phyloP scores from a whole-genome alignment of 2,113 vertebrate species.

The Smithornis capensis region DNA sequence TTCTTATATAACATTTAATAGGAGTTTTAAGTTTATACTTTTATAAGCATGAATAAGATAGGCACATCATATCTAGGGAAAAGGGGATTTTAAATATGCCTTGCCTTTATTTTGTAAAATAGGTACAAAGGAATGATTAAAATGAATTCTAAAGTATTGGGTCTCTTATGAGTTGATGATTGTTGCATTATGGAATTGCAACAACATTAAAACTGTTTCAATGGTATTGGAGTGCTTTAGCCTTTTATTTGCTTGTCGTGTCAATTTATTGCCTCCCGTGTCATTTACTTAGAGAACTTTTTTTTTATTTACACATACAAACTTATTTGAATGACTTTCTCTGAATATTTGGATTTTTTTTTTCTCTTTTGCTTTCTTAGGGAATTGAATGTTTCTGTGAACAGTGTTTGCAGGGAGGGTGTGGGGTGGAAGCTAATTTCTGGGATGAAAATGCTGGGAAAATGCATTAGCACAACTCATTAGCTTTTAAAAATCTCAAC shows the following conservation, averaged over 20 bases:
- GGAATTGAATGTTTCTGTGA: constrained; percentile 58
- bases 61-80: constrained; percentile 63
- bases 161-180: constrained; percentile 87
- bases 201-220: constrained; percentile 99
- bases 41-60: constrained; percentile 66
- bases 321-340: constrained; percentile 69
- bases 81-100: constrained; percentile 68
- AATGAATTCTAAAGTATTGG: constrained; percentile 78
- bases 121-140: constrained; percentile 77
- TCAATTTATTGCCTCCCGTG: constrained; percentile 99
- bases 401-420: constrained; percentile 45
- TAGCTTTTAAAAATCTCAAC: not conserved
- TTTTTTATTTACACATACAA: constrained; percentile 76
- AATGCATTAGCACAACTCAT: constrained; percentile 51
- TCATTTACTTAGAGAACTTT: constrained; percentile 96
- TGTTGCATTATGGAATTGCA: constrained; percentile 99
- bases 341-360: constrained; percentile 54
- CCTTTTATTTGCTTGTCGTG: constrained; percentile 99
- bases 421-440: constrained; percentile 50
- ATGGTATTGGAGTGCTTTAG: constrained; percentile 99
- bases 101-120: constrained; percentile 81
- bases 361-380: constrained; percentile 58
- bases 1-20: constrained; percentile 76
- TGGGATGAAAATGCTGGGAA: constrained; percentile 53
- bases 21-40: constrained; percentile 84